A percentile compares a stretch with the other conserved stretches of the same genome.
These are phyloP conservation scores for Castor canadensis DNA, from an alignment of 2,113 vertebrate genomes.

Conservation along the genomic window DNA sequence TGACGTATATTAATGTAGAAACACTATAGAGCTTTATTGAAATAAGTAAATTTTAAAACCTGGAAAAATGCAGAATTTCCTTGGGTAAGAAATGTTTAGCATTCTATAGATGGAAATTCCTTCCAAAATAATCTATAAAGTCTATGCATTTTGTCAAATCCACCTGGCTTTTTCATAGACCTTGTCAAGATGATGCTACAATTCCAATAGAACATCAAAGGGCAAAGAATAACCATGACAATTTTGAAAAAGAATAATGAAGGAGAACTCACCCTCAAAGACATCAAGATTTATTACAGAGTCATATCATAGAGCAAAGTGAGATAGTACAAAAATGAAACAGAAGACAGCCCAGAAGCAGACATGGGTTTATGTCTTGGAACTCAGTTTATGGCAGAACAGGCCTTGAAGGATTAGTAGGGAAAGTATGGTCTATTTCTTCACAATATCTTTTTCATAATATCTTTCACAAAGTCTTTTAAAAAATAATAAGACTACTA, in stretches of 20 bases:
- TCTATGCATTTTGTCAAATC: slow-evolving; percentile 39
- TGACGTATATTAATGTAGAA: slow-evolving; percentile 40
- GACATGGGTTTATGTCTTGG: not conserved
- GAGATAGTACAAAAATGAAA: not conserved
- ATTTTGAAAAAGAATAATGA: slow-evolving; percentile 16
- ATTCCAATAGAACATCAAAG: slow-evolving; percentile 42
- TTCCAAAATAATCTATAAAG: slow-evolving; percentile 53
- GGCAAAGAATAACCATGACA: slow-evolving; percentile 1
- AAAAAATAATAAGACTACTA: not conserved
- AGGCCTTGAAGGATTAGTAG: not conserved
- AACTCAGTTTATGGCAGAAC: not conserved
- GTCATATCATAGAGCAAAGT: not conserved
- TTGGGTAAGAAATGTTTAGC: not conserved
- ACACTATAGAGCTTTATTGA: slow-evolving; percentile 38
- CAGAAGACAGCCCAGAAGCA: not conserved
- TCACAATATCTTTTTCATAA: not conserved
- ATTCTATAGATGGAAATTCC: slow-evolving; percentile 31
- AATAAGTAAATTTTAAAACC: slow-evolving; percentile 30
- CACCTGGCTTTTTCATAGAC: not conserved
- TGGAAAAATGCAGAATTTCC: not conserved
- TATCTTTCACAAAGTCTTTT: not conserved
- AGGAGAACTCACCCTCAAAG: not conserved
- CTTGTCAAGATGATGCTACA: slow-evolving; percentile 1
- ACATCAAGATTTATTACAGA: not conserved
- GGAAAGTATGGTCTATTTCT: not conserved